phyloP scores from a whole-genome alignment of 2,888 invertebrate species.

The Pilophorus perplexus region DNA sequence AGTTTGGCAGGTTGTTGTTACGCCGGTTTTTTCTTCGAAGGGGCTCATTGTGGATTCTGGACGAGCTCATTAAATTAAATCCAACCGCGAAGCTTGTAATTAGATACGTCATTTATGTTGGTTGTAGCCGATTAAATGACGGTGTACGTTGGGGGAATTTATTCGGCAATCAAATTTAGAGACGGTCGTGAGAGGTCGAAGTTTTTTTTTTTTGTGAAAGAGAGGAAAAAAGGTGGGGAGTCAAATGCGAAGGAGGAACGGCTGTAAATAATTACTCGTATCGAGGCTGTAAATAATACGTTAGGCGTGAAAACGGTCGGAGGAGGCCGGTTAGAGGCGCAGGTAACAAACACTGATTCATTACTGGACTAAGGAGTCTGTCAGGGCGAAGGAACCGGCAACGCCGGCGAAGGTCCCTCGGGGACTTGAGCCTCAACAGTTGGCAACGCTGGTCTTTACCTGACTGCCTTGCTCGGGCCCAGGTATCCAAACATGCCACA shows the following conservation, averaged over 20 bases:
- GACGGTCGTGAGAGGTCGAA: constrained; percentile 30
- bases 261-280: constrained; percentile 43
- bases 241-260: constrained; percentile 26
- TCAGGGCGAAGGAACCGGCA: constrained; percentile 42
- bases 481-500: constrained; percentile 49
- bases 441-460: constrained; percentile 45
- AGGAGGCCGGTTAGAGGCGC: constrained; percentile 41
- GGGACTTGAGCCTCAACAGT: constrained; percentile 13
- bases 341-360: constrained; percentile 45
- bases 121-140: too few relatives aligned
- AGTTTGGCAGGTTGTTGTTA: too few relatives aligned
- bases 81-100: too few relatives aligned
- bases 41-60: too few relatives aligned
- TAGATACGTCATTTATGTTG: too few relatives aligned
- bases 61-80: too few relatives aligned
- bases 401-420: constrained; percentile 18
- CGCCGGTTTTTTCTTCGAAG: too few relatives aligned
- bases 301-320: constrained; percentile 44
- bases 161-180: constrained; percentile 36
- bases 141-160: constrained; percentile 7
- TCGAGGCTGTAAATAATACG: constrained; percentile 44
- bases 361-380: constrained; percentile 46
- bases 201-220: neutral
- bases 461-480: constrained; percentile 47
- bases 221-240: constrained; percentile 20